These are phyloP conservation scores for Ligdia adustata DNA, from an alignment of 2,888 invertebrate genomes.

Conservation along the genomic window DNA sequence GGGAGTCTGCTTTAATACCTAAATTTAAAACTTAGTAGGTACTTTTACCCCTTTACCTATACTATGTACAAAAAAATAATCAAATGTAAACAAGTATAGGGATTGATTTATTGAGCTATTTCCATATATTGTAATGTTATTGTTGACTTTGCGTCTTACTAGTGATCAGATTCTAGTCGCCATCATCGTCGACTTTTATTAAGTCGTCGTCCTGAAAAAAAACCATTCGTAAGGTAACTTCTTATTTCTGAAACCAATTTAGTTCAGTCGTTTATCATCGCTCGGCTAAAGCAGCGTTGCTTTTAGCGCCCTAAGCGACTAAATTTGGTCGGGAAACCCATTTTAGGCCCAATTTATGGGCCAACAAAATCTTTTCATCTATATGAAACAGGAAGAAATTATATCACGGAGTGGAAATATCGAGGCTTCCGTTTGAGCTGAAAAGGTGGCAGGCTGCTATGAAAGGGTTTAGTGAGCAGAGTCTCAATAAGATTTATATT, in stretches of 20 bases:
- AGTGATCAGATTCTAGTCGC: conserved; percentile 15
- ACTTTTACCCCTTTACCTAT: no score
- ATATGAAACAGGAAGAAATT: conserved; percentile 13
- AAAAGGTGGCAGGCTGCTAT: no score
- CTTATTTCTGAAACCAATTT: conserved; percentile 29
- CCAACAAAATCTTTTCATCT: conserved; percentile 17
- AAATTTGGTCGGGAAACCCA: conserved; percentile 26
- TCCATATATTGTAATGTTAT: no score
- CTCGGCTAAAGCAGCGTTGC: conserved; percentile 24
- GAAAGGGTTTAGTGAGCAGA: no score
- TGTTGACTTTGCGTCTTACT: conserved; percentile 21
- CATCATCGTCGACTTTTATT: no score
- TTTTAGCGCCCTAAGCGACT: conserved; percentile 27
- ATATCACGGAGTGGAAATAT: conserved; percentile 4
- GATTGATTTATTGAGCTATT: conserved; percentile 18
- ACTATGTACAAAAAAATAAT: no score
- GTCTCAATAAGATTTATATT: no score
- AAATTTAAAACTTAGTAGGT: no score
- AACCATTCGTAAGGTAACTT: conserved; percentile 33
- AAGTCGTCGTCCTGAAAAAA: conserved; percentile 38
- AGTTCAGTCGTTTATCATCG: conserved; percentile 29
- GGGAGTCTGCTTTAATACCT: no score
- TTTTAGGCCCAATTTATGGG: conserved; percentile 20
- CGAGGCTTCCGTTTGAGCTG: not conserved
- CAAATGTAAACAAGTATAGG: no score